Evolutionary conservation across 1,140 invertebrate genomes (phyloP).

Genomic region (Heliothis subflexa): DNA sequence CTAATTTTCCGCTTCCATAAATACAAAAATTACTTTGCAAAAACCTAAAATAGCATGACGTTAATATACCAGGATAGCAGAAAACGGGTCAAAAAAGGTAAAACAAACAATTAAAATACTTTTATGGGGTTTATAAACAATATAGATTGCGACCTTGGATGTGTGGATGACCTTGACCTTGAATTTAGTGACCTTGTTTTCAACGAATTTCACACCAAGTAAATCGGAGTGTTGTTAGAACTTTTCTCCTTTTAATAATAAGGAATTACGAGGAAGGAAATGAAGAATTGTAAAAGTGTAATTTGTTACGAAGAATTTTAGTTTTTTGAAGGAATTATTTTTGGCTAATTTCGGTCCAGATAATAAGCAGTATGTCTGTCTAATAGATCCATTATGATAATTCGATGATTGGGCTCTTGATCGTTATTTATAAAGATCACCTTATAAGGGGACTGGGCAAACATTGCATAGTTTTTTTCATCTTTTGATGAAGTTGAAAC

Average conservation of each 20-base stretch:
- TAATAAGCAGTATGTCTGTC: too few species aligned
- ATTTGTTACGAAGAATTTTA: too few species aligned
- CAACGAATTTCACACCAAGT: background rate
- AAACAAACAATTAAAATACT: constrained; percentile 12
- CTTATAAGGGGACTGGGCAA: too few species aligned
- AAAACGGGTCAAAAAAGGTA: constrained; percentile 2
- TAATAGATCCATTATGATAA: too few species aligned
- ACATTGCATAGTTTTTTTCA: too few species aligned
- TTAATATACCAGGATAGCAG: background rate
- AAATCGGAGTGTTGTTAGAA: background rate
- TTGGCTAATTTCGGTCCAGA: too few species aligned
- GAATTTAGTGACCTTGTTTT: background rate
- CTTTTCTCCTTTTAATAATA: background rate
- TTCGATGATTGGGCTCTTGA: too few species aligned
- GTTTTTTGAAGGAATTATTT: too few species aligned
- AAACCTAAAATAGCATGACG: background rate
- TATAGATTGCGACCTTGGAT: background rate
- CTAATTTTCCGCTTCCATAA: constrained; percentile 14
- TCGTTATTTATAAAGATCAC: too few species aligned
- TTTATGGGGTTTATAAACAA: constrained; percentile 13
- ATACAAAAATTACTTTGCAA: constrained; percentile 13
- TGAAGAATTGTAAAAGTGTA: too few species aligned
- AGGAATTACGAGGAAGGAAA: background rate
- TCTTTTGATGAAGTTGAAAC: too few species aligned
- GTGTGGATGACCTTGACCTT: background rate